These are phyloP conservation scores for Camponotus fellah DNA, from an alignment of 2,888 invertebrate species.

Conservation along the genomic window DNA sequence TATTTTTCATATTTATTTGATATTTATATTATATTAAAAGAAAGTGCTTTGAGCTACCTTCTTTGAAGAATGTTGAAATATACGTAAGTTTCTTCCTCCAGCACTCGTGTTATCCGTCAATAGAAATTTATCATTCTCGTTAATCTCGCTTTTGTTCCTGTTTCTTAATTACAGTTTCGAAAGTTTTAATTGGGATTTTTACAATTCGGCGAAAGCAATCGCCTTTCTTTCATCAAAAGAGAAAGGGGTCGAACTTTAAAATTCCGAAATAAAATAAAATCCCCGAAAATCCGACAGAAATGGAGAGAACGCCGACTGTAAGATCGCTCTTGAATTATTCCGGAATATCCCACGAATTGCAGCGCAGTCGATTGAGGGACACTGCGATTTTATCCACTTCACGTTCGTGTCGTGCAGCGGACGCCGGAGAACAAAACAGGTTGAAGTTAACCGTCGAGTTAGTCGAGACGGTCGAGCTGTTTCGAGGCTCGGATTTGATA, in stretches of 20 bases:
- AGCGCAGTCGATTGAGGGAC: conserved; percentile 12
- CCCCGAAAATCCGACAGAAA: neutral
- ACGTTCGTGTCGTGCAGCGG: conserved; percentile 37
- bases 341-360: neutral
- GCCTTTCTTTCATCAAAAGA: neutral
- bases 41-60: neutral
- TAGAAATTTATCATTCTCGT: neutral
- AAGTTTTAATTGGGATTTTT: conserved; percentile 22
- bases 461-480: conserved; percentile 62
- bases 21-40: neutral
- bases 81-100: neutral
- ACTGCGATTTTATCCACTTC: conserved; percentile 44
- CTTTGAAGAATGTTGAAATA: neutral
- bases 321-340: neutral
- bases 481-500: conserved; percentile 70
- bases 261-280: conserved; percentile 20
- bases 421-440: conserved; percentile 63
- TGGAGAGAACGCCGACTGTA: neutral
- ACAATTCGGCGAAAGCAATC: neutral
- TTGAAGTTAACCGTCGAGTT: conserved; percentile 68
- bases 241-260: neutral
- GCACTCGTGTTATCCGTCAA: neutral
- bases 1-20: no score
- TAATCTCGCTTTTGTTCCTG: neutral
- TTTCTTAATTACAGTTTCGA: conserved; percentile 11